Percentiles rank a stretch among this genome's conserved stretches.
Evolutionary conservation across 2,888 invertebrate genomes (phyloP).

Genomic region (Microctonus brassicae): DNA sequence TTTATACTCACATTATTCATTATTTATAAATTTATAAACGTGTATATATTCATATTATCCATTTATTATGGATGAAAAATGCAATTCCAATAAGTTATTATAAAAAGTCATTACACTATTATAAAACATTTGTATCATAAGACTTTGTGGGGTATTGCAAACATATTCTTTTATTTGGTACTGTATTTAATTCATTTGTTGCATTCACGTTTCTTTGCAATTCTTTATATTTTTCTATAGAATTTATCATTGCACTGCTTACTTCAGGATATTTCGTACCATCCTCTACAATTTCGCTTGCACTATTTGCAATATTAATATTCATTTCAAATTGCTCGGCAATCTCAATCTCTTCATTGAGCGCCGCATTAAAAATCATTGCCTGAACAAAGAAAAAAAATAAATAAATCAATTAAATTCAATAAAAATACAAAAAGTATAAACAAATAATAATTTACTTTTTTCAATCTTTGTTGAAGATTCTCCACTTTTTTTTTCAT

Average conservation of each 20-base stretch:
- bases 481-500: constrained; percentile 45
- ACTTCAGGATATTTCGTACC: constrained; percentile 25
- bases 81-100: too few species aligned
- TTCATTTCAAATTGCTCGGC: constrained; percentile 44
- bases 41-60: too few species aligned
- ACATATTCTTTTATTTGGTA: background rate
- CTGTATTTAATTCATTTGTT: background rate
- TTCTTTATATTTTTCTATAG: constrained; percentile 40
- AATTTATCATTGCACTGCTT: constrained; percentile 36
- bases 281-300: constrained; percentile 46
- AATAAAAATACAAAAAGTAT: background rate
- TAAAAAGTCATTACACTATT: background rate
- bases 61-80: too few species aligned
- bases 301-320: constrained; percentile 38
- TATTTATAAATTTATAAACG: too few species aligned
- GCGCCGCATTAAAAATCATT: constrained; percentile 50
- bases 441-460: constrained; percentile 39
- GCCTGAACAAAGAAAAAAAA: constrained; percentile 47
- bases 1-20: too few species aligned
- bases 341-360: constrained; percentile 53
- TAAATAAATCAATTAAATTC: background rate
- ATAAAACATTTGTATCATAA: background rate
- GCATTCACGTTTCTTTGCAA: constrained; percentile 20
- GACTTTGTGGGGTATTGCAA: background rate
- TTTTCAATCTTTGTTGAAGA: constrained; percentile 49